Conservation (phyloP, 2,797 vertebrate species). For the Danio jaintianensis region DNA sequence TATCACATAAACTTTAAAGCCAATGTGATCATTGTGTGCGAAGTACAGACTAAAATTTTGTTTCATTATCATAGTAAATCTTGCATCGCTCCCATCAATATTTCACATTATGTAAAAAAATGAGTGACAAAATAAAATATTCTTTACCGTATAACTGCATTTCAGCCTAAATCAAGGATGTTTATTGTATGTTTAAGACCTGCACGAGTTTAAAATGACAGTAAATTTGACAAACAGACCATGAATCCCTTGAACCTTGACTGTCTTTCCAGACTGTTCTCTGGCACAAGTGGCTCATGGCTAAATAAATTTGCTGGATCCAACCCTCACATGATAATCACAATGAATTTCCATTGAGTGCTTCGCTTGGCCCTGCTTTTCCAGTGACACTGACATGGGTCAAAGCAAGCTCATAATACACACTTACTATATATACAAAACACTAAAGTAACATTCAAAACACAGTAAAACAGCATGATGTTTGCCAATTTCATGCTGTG, state of each 20-base stretch:
- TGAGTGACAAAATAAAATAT: not conserved
- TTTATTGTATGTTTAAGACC: not conserved
- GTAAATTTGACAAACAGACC: not conserved
- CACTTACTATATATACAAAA: too few relatives aligned
- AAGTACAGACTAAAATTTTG: not conserved
- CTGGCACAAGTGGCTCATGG: conserved; percentile 1
- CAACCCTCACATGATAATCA: conserved; percentile 38
- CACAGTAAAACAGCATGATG: not conserved
- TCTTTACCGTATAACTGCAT: not conserved
- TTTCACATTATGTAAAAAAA: not conserved
- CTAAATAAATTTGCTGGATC: conserved; percentile 19
- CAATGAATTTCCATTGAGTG: conserved; percentile 28
- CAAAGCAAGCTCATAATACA: not conserved
- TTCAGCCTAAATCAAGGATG: not conserved
- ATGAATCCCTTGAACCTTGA: conserved; percentile 20
- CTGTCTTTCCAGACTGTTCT: conserved; percentile 31
- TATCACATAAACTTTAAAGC: not conserved
- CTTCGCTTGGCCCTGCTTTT: conserved; percentile 13
- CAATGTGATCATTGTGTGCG: not conserved
- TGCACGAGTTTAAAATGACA: conserved; percentile 12
- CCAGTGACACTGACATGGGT: not conserved
- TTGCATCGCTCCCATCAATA: conserved; percentile 4
- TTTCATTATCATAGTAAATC: not conserved
- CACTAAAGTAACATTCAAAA: not conserved
- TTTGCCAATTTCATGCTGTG: not conserved